Evolutionary conservation across 2,113 vertebrate species (phyloP), one percentile per base, ranked within the genome.

Genomic region (Galemys pyrenaicus): DNA sequence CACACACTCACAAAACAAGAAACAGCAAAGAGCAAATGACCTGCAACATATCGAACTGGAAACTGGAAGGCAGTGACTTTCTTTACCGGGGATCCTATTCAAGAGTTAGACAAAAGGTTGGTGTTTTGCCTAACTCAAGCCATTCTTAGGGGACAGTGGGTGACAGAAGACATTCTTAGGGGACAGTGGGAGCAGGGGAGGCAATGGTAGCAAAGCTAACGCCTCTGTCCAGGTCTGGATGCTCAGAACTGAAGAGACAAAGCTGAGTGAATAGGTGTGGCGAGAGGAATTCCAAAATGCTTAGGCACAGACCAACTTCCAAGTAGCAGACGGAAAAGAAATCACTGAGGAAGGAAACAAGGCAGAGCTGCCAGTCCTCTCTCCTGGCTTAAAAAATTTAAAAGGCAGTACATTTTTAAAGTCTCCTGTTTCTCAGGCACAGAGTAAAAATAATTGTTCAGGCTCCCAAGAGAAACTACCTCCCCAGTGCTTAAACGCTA

Each of bases 401-500:
- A 88, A 98, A 96, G 65, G 86, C 78, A 87, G 74, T 60, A 88
- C 54, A 75, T 86, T 94, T 73, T 93, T 96, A 96, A 92, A 84
- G 91, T 20, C 26, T 97, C 65, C 3, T 46, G 88, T 90, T 97
- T 97, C 70, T 95, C 96, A 93, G 82, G 83, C 44, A 96, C 49
- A 93, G 84, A 82, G 88, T 93, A 64, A n/a, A 94, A 96, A 95
- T 89, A 96, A 97, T 90, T 97, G 91, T 89, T 97, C 79, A 92
- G 58, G 39, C 67, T 91, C 95, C 89, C 81, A n/a, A 92, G 96
- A 97, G 95, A 97, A 93, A 20, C 35, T 54, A 51, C 62, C 93
- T 96, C 97, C 93, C 84, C 62, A 95, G 56, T 88, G 84, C 62
- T 94, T 97, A 97, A 98, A 97, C 93, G 91, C 95, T 98, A 94